A percentile compares a stretch with the other conserved stretches of the same genome.
Conservation (phyloP, 1,140 invertebrate genomes). For the Plodia interpunctella region DNA sequence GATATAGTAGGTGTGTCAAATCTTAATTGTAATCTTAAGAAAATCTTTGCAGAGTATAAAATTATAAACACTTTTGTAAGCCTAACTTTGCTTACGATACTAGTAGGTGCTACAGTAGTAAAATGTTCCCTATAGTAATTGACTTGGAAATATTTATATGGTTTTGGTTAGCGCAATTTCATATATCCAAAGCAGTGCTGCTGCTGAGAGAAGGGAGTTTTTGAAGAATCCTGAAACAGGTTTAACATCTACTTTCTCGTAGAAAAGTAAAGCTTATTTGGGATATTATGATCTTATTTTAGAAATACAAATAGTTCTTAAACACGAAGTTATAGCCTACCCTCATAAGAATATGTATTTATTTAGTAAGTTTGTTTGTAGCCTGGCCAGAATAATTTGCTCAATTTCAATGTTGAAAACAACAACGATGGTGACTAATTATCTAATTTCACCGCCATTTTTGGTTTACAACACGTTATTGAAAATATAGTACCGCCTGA, state of each 20-base stretch:
- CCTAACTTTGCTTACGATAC: constrained; percentile 69
- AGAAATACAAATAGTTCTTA: constrained; percentile 62
- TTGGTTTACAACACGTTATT: background rate
- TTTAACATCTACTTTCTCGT: constrained; percentile 48
- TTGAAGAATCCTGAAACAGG: constrained; percentile 40
- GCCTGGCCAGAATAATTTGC: background rate
- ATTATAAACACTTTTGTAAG: constrained; percentile 74
- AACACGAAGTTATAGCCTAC: constrained; percentile 63
- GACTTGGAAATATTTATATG: constrained; percentile 82
- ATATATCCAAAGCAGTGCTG: constrained; percentile 58
- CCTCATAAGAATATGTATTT: constrained; percentile 71
- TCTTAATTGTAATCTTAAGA: constrained; percentile 70
- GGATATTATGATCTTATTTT: constrained; percentile 62
- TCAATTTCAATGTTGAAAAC: background rate
- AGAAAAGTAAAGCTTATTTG: constrained; percentile 70
- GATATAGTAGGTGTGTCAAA: constrained; percentile 30
- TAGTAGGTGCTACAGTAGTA: constrained; percentile 73
- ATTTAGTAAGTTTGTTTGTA: constrained; percentile 28
- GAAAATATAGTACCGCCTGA: constrained; percentile 47
- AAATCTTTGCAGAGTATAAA: constrained; percentile 71
- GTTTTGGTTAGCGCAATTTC: constrained; percentile 60
- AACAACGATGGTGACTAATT: background rate
- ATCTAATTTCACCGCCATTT: background rate
- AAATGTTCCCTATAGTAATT: constrained; percentile 84
- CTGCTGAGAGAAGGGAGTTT: constrained; percentile 50